Percentiles rank a stretch among this genome's conserved stretches.
Evolutionary conservation across 2,888 invertebrate species (phyloP).

Genomic region (Hylaea fasciaria): DNA sequence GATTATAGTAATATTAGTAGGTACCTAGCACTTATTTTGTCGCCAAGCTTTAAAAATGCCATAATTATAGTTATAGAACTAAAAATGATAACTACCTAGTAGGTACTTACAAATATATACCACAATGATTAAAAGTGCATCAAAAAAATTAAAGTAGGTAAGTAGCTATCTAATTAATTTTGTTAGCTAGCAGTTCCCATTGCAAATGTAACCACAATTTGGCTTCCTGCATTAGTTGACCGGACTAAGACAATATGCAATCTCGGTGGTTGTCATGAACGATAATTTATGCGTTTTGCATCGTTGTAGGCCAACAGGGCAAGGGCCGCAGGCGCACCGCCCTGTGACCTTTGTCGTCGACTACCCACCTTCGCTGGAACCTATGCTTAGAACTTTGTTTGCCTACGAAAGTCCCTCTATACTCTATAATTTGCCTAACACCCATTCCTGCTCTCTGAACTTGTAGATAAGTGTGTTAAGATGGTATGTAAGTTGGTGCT

Average conservation of each 20-base stretch:
- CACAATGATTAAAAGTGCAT: no score
- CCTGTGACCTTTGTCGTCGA: slow-evolving; percentile 62
- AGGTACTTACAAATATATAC: no score
- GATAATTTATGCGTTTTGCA: slow-evolving; percentile 58
- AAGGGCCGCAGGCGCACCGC: slow-evolving; percentile 48
- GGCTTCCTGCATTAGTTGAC: slow-evolving; percentile 25
- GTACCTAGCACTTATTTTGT: no score
- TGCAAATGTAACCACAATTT: slow-evolving; percentile 37
- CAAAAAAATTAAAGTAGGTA: no score
- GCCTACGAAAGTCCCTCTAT: slow-evolving; percentile 54
- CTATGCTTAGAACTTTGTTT: slow-evolving; percentile 59
- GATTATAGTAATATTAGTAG: no score
- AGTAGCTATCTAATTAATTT: no score
- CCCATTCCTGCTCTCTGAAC: slow-evolving; percentile 62
- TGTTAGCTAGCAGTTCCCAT: neutral
- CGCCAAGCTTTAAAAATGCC: no score
- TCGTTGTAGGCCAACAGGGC: slow-evolving; percentile 60
- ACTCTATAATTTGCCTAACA: slow-evolving; percentile 60
- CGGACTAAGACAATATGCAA: slow-evolving; percentile 35
- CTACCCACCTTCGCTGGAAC: slow-evolving; percentile 51
- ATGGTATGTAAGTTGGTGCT: neutral
- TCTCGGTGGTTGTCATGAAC: slow-evolving; percentile 56
- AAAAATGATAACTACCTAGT: no score
- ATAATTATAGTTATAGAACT: no score
- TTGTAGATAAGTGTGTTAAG: slow-evolving; percentile 47